Percentiles rank a stretch among this genome's conserved stretches.
These are phyloP conservation scores for Scarus forsteni DNA, from an alignment of 2,797 vertebrate genomes.

Conservation along the genomic window DNA sequence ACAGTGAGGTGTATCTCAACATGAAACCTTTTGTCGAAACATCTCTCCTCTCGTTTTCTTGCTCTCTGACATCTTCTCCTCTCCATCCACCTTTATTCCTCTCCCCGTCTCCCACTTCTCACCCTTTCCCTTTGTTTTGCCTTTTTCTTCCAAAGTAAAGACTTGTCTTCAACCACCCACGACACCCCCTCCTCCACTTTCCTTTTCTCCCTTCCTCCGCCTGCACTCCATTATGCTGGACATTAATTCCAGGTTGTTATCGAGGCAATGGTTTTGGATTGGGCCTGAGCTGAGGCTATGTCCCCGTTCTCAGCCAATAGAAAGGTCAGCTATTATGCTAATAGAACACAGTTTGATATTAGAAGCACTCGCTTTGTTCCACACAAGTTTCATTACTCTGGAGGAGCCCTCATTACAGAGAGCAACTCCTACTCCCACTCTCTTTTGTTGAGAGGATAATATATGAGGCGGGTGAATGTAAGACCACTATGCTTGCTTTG, in stretches of 20 bases:
- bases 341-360: constrained; percentile 72
- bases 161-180: constrained; percentile 39
- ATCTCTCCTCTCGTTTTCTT: constrained; percentile 46
- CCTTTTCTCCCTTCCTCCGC: constrained; percentile 14
- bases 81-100: constrained; percentile 27
- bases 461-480: constrained; percentile 29
- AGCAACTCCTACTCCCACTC: constrained; percentile 34
- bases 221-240: constrained; percentile 52
- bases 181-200: constrained; percentile 23
- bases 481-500: constrained; percentile 37
- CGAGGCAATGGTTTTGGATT: constrained; percentile 39
- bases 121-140: constrained; percentile 31
- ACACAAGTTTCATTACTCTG: constrained; percentile 71
- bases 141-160: constrained; percentile 4
- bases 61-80: constrained; percentile 43
- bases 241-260: constrained; percentile 70
- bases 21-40: constrained; percentile 76
- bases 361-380: constrained; percentile 66
- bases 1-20: constrained; percentile 74
- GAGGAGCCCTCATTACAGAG: constrained; percentile 68
- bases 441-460: constrained; percentile 65
- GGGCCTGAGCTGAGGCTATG: constrained; percentile 24
- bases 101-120: constrained; percentile 1
- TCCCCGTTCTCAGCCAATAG: constrained; percentile 55
- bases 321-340: constrained; percentile 75